Conservation (phyloP, 2,888 invertebrate species). For the Rhingia campestris region DNA sequence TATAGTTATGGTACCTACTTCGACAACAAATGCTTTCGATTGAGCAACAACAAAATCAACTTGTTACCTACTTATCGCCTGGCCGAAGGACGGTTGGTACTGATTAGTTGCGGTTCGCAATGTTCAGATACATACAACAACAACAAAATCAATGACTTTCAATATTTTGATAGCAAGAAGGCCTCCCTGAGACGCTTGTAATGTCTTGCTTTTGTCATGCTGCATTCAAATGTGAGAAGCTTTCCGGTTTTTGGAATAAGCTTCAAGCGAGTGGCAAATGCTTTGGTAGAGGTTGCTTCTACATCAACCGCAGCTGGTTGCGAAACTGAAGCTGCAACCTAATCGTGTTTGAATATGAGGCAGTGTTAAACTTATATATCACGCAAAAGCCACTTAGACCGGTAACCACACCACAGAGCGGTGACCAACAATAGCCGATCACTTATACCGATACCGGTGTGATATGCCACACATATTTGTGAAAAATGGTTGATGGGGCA, state of each 20-base stretch:
- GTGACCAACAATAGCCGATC: too few relatives aligned
- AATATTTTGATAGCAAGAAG: conserved; percentile 27
- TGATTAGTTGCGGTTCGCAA: conserved; percentile 29
- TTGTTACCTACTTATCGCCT: conserved; percentile 45
- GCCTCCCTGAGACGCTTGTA: background rate
- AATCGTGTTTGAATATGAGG: background rate
- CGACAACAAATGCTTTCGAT: conserved; percentile 12
- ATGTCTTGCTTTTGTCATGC: background rate
- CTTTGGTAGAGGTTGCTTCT: background rate
- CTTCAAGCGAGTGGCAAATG: conserved; percentile 12
- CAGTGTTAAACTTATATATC: background rate
- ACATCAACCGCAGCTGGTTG: conserved; percentile 10
- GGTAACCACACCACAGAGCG: too few relatives aligned
- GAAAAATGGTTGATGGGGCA: too few relatives aligned
- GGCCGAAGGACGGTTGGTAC: conserved; percentile 54
- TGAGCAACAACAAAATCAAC: conserved; percentile 25
- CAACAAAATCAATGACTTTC: conserved; percentile 41
- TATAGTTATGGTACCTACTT: background rate
- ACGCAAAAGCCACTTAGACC: background rate
- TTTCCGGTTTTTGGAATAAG: conserved; percentile 30
- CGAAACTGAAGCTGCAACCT: background rate
- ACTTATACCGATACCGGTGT: too few relatives aligned
- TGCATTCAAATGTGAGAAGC: background rate
- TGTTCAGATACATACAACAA: conserved; percentile 1
- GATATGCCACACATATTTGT: too few relatives aligned